A percentile compares a stretch with the other conserved stretches of the same genome.
phyloP scores from a whole-genome alignment of 2,888 invertebrate species.

The Chrysopilus asiliformis region DNA sequence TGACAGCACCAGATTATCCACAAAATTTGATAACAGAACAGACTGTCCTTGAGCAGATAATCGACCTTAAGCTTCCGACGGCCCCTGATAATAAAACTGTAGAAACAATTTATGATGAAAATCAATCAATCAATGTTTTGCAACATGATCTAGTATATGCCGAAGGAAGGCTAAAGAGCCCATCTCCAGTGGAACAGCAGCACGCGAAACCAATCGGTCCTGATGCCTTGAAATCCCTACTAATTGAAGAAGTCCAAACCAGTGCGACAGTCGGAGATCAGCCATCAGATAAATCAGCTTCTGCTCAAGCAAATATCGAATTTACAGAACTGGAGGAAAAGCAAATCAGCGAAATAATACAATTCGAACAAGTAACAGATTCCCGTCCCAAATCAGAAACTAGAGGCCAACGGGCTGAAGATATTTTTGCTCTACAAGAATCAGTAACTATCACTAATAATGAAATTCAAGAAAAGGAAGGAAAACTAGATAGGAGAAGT shows the following conservation, averaged over 20 bases:
- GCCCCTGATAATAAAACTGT: conserved; percentile 4
- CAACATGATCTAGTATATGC: conserved; percentile 23
- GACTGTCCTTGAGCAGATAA: conserved; percentile 6
- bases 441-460: conserved; percentile 19
- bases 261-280: conserved; percentile 21
- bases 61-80: neutral
- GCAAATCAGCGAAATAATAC: conserved; percentile 4
- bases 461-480: conserved; percentile 23
- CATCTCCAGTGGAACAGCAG: conserved; percentile 1
- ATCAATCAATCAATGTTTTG: conserved; percentile 36
- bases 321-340: conserved; percentile 3
- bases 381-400: conserved; percentile 11
- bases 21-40: conserved; percentile 16
- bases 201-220: conserved; percentile 4
- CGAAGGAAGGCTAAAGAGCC: neutral
- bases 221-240: conserved; percentile 7
- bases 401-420: conserved; percentile 15
- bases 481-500: conserved; percentile 12
- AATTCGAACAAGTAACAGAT: conserved; percentile 6
- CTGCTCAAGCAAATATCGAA: conserved; percentile 18
- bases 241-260: conserved; percentile 8
- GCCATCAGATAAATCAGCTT: conserved; percentile 32
- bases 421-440: conserved; percentile 18
- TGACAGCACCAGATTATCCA: conserved; percentile 30
- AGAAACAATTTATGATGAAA: conserved; percentile 3